These are phyloP conservation scores for Channa maculata DNA, from an alignment of 2,113 vertebrate species.

Conservation along the genomic window DNA sequence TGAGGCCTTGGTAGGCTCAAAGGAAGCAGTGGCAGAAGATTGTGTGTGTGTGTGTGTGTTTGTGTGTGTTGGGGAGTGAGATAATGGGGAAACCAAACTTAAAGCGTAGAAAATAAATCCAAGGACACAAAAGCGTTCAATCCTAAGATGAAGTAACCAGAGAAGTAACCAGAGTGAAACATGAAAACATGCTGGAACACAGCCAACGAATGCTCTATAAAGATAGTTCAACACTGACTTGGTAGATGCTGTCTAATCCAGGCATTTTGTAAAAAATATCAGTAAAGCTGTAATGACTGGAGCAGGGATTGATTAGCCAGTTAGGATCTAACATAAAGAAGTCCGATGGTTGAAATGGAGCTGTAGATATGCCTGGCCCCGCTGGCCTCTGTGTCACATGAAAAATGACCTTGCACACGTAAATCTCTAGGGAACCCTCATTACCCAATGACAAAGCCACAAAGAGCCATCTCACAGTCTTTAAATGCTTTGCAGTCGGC, in stretches of 20 bases:
- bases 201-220: slow-evolving; percentile 10
- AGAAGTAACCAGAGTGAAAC: slow-evolving; percentile 4
- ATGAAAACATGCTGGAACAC: neutral
- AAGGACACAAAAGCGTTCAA: neutral
- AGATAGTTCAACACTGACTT: neutral
- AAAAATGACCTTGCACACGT: slow-evolving; percentile 65
- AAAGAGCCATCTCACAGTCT: slow-evolving; percentile 47
- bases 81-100: no score
- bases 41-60: no score
- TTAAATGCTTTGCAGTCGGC: slow-evolving; percentile 57
- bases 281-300: slow-evolving; percentile 32
- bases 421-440: slow-evolving; percentile 65
- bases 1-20: slow-evolving; percentile 13
- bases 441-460: slow-evolving; percentile 61
- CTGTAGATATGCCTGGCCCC: slow-evolving; percentile 18
- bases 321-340: slow-evolving; percentile 64
- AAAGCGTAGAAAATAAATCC: no score
- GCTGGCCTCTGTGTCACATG: slow-evolving; percentile 54
- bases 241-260: slow-evolving; percentile 14
- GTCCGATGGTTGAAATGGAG: slow-evolving; percentile 40
- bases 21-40: neutral
- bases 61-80: no score
- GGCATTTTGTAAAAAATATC: slow-evolving; percentile 20
- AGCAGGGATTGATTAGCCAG: slow-evolving; percentile 58
- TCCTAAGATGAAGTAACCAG: neutral